Percentiles rank a stretch among this genome's conserved stretches.
Conservation (phyloP, 2,797 vertebrate species). For the Enteromius trimaculatus region DNA sequence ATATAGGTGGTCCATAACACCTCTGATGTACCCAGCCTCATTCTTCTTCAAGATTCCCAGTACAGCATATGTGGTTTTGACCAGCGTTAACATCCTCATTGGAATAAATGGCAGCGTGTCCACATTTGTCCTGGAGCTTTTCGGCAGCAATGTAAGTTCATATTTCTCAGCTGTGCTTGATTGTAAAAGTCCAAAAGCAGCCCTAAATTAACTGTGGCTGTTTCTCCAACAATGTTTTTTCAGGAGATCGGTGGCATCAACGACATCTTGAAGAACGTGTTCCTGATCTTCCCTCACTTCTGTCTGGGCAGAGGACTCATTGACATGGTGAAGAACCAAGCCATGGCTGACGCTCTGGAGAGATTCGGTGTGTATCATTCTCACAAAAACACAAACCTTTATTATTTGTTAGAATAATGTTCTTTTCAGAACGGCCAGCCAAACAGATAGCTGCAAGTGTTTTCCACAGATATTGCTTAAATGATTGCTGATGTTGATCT, state of each 20-base stretch:
- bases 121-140: constrained; percentile 96
- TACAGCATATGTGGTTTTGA: constrained; percentile 96
- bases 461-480: background rate
- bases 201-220: background rate
- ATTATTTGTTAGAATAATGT: background rate
- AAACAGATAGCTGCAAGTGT: background rate
- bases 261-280: constrained; percentile 94
- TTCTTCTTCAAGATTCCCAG: constrained; percentile 99
- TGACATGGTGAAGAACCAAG: constrained; percentile 99
- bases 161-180: background rate
- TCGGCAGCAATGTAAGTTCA: constrained; percentile 88
- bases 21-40: constrained; percentile 98
- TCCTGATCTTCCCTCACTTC: constrained; percentile 97
- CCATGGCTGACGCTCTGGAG: constrained; percentile 96
- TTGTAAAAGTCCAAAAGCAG: background rate
- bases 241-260: constrained; percentile 95
- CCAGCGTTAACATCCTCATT: constrained; percentile 96
- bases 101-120: constrained; percentile 97
- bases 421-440: background rate
- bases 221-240: constrained; percentile 1
- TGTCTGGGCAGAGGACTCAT: constrained; percentile 94
- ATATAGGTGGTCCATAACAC: constrained; percentile 95
- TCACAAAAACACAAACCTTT: background rate
- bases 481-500: background rate
- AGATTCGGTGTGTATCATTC: constrained; percentile 85